Base-by-base conservation (phyloP, 2,113 vertebrate genomes). In the Meles meles region DNA sequence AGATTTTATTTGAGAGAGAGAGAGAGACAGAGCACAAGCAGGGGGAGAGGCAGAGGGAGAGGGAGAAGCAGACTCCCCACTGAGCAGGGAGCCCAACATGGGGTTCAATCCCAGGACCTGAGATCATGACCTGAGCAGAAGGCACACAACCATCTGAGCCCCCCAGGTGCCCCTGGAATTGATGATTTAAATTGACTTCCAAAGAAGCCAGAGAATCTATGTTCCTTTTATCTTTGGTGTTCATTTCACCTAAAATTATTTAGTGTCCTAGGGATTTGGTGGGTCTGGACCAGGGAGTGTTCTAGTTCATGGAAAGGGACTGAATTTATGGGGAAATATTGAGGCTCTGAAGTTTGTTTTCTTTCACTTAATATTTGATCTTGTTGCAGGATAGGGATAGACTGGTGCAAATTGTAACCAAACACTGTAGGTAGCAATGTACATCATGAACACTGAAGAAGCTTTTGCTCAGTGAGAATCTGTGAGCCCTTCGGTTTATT, bases 221-320 rank as follows among this genome's bases (percentile, higher is more conserved):
- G 42, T 88, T 94, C 13, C 3, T 89, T 95, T 69, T 34, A 55
- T 88, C 23, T 93, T 42, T 94, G 52, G 13, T 57, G 59, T 84
- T 88, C 7, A 74, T 88, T 79, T 90, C 49, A 55, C 84, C 8
- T 96, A 63, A 96, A 94, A 88, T 94, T 76, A 84, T 93, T 94
- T 29, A 57, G 0, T 20, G 14, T 81, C 47, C 13, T 77, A 96
- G 71, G 42, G 29, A 47, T 89, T 52, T 65, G 23, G 14, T 82
- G 21, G 23, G 3, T 82, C 44, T n/a, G 47, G 80, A 93, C 7
- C 25, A 76, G n/a, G 17, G 39, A 67, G 55, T 52, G n/a, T 88
- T 88, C 39, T 44, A 79, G 34, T 61, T 93, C 39, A 65, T 17
- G 63, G 72, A 67, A 87, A 11, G 10, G 52, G 17, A 63, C 8